Base-by-base conservation (phyloP, 2,888 invertebrate genomes). In the Drosophila trichaetosa region DNA sequence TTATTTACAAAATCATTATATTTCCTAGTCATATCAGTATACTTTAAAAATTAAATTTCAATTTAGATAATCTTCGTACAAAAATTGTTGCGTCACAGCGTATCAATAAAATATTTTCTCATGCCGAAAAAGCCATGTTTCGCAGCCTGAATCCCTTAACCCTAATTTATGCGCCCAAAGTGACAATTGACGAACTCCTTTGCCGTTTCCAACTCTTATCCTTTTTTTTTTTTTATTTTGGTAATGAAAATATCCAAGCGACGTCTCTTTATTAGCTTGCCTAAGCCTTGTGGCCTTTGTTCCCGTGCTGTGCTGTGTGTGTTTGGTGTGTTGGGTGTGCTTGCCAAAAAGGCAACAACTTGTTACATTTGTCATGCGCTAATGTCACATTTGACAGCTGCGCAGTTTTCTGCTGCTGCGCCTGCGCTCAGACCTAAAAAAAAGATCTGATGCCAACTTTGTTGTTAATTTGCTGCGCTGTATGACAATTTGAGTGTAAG, bases 291-390 rank as follows among this genome's bases (percentile, higher is more conserved):
- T 62, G 34, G 60, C 63, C 42, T 51, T 71, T 71, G 73, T 72
- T 72, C 57, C 40, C 59, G 36, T 21, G 31, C 29, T 60, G 27
- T 24, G 51, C 6, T 52, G 31, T 61, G 57, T 42, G 36, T 66
- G 67, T 54, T 29, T 27, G 51, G 59, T 36, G 29, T 49, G 66
- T 66, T 54, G 34, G 24, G 48, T 83, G 70, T 54, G 33, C 60
- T 78, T 73, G 78, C 70, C 79, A 83, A 83, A 68, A 74, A 78
- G 78, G 80, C 84, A 82, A 74, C 84, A 90, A 90, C 90, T 87
- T 91, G 89, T 91, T 91, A 91, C 91, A 90, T 91, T 91, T 90
- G 81, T 90, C 89, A 91, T 89, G 80, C 83, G 90, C 80, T 90
- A 91, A 91, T 91, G 91, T 88, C 89, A 81, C 78, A 80, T 87